These are phyloP conservation scores for Hybos culiciformis DNA, from an alignment of 2,888 invertebrate species.

Conservation along the genomic window DNA sequence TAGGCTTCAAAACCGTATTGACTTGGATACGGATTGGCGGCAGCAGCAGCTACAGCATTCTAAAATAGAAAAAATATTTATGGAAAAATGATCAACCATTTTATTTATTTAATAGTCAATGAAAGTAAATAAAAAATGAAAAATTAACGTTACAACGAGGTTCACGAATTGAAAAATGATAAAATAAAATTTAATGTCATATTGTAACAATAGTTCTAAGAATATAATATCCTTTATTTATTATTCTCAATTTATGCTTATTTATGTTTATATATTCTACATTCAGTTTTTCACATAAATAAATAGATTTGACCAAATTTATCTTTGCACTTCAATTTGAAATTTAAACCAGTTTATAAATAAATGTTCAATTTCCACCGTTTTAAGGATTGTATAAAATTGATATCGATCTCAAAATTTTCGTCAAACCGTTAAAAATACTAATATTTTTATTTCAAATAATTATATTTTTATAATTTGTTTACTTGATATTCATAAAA, in stretches of 20 bases:
- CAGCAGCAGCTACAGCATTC: conserved; percentile 19
- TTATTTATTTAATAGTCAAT: too few relatives aligned
- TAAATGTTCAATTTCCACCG: neutral
- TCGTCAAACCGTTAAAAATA: neutral
- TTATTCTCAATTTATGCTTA: too few relatives aligned
- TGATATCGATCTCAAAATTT: neutral
- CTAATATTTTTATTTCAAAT: neutral
- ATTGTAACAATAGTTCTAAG: too few relatives aligned
- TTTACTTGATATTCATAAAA: conserved; percentile 61
- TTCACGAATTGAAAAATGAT: too few relatives aligned
- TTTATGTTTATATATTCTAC: too few relatives aligned
- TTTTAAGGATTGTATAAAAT: neutral
- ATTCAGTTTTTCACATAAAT: too few relatives aligned
- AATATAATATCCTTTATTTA: too few relatives aligned
- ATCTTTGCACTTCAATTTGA: too few relatives aligned
- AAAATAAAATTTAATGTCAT: too few relatives aligned
- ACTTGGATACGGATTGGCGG: conserved; percentile 18
- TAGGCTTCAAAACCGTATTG: conserved; percentile 20
- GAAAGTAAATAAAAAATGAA: neutral
- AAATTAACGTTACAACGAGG: neutral
- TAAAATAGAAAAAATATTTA: conserved; percentile 7
- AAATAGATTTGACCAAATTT: too few relatives aligned
- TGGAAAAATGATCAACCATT: too few relatives aligned
- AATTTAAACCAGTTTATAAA: conserved; percentile 1
- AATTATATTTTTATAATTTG: neutral